phyloP scores from a whole-genome alignment of 2,797 vertebrate species.

The Thaleichthys pacificus region DNA sequence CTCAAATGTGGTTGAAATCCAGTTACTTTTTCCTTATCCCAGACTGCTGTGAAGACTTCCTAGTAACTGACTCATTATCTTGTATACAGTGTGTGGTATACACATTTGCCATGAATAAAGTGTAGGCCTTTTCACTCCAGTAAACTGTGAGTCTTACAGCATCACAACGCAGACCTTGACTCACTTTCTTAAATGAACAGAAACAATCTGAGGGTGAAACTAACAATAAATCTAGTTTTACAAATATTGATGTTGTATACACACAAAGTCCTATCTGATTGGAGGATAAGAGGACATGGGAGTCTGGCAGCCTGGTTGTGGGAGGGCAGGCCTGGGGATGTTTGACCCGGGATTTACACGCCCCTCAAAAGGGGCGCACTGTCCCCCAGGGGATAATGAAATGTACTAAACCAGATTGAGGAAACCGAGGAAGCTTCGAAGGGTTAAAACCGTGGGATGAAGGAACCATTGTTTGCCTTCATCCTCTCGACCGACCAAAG shows the following conservation, averaged over 20 bases:
- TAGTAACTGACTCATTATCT: not conserved
- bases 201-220: not conserved
- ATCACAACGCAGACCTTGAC: not conserved
- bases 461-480: not conserved
- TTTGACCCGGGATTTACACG: constrained; percentile 34
- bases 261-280: not conserved
- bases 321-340: constrained; percentile 14
- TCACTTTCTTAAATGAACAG: not conserved
- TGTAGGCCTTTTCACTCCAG: not conserved
- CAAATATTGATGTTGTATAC: not conserved
- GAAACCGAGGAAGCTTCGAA: constrained; percentile 2
- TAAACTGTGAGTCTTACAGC: not conserved
- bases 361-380: constrained; percentile 23
- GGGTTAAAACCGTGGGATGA: not conserved
- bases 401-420: constrained; percentile 9
- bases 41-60: not conserved
- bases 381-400: constrained; percentile 40
- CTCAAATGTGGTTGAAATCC: not conserved
- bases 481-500: not conserved
- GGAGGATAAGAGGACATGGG: not conserved
- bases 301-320: constrained; percentile 9
- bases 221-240: not conserved
- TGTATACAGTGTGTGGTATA: not conserved
- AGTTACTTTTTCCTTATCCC: not conserved
- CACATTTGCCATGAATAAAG: not conserved